Conservation (phyloP, 2,113 vertebrate genomes). For the Alexandromys fortis region DNA sequence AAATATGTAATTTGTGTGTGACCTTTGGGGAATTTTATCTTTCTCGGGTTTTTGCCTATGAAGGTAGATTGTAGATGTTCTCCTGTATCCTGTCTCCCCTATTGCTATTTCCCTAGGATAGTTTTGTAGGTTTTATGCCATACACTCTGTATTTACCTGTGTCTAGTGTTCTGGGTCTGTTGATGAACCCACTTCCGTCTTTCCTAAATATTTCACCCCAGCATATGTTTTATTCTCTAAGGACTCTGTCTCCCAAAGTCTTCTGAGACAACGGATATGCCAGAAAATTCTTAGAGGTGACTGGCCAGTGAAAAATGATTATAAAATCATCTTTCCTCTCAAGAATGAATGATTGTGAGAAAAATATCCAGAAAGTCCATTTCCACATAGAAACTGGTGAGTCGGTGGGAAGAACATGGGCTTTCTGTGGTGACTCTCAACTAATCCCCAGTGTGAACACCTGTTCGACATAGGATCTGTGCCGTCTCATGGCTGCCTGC, state of each 20-base stretch:
- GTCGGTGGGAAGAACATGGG: neutral
- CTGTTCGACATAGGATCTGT: neutral
- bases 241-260: too few relatives aligned
- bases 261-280: neutral
- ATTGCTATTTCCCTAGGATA: neutral
- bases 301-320: neutral
- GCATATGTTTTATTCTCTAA: neutral
- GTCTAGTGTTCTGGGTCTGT: too few relatives aligned
- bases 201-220: neutral
- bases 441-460: neutral
- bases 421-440: neutral
- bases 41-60: neutral
- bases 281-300: neutral
- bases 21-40: neutral
- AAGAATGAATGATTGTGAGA: neutral
- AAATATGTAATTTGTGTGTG: neutral
- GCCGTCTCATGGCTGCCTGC: accelerated
- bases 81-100: neutral
- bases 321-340: neutral
- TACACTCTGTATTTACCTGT: neutral
- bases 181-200: neutral
- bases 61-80: neutral
- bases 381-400: neutral
- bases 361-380: neutral
- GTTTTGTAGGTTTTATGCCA: too few relatives aligned